These are phyloP conservation scores for Cardiocondyla obscurior DNA, from an alignment of 1,140 invertebrate genomes.

Conservation along the genomic window DNA sequence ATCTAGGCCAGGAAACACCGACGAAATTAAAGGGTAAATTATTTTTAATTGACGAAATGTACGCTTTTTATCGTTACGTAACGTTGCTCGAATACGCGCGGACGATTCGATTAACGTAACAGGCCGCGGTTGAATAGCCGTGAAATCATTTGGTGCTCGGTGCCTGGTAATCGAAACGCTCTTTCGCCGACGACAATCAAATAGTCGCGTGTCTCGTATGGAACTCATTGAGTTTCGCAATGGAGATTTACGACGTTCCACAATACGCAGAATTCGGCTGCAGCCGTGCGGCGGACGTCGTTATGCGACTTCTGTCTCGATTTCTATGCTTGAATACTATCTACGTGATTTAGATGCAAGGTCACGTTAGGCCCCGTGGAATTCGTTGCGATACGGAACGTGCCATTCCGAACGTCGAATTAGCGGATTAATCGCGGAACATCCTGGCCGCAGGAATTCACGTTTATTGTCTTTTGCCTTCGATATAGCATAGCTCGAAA, in stretches of 20 bases:
- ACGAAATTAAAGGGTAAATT: constrained; percentile 43
- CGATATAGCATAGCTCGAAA: not conserved
- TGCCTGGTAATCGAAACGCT: not conserved
- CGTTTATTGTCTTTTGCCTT: constrained; percentile 31
- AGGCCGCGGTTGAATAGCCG: not conserved
- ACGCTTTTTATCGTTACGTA: not conserved
- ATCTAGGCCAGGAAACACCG: constrained; percentile 5
- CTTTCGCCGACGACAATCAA: constrained; percentile 17
- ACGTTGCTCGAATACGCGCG: not conserved
- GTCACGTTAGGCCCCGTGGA: constrained; percentile 50
- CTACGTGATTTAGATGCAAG: constrained; percentile 54
- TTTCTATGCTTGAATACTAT: constrained; percentile 52
- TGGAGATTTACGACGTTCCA: constrained; percentile 51
- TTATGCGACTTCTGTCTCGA: constrained; percentile 63
- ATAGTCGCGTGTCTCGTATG: constrained; percentile 4
- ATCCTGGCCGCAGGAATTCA: constrained; percentile 21
- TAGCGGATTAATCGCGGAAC: constrained; percentile 61
- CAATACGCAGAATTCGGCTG: constrained; percentile 57
- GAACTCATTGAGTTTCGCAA: constrained; percentile 30
- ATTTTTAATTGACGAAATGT: not conserved
- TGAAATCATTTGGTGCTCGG: not conserved
- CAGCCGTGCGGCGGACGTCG: constrained; percentile 31
- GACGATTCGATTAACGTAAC: not conserved
- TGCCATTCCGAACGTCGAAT: constrained; percentile 42
- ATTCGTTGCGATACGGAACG: constrained; percentile 52